A percentile compares a stretch with the other conserved stretches of the same genome.
These are phyloP conservation scores for Virgularia gustaviana DNA, from an alignment of 92 coral and sea anemone species.

Conservation along the genomic window DNA sequence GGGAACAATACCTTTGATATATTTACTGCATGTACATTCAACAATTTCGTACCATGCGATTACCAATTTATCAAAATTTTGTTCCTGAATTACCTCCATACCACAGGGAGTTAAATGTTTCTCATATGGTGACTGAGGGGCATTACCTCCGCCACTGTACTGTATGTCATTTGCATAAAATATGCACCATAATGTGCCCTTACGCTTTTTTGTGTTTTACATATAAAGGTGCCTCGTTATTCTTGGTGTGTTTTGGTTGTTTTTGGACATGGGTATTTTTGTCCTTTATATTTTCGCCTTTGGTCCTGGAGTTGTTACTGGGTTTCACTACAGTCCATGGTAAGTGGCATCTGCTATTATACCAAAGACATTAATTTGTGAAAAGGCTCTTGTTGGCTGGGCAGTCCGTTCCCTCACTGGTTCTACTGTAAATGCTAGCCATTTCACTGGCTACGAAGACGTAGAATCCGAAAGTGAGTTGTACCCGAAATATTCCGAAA, in stretches of 20 bases:
- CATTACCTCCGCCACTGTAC: too few species aligned
- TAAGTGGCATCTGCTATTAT: slow-evolving; percentile 30
- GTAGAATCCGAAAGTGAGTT: neutral
- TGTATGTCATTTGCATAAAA: too few species aligned
- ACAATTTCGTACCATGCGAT: too few species aligned
- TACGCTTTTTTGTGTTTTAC: neutral
- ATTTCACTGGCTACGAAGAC: neutral
- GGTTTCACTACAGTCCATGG: slow-evolving; percentile 58
- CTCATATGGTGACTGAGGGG: too few species aligned
- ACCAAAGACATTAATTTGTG: neutral
- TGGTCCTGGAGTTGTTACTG: slow-evolving; percentile 78
- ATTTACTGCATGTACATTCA: too few species aligned
- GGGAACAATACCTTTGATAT: too few species aligned
- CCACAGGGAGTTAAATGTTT: too few species aligned
- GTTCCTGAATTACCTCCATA: too few species aligned
- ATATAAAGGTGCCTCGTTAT: slow-evolving; percentile 79
- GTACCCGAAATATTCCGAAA: too few species aligned
- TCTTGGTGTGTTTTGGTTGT: slow-evolving; percentile 60
- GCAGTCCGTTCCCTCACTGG: neutral
- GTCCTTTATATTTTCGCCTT: slow-evolving; percentile 63
- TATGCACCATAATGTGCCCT: neutral
- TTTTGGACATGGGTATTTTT: slow-evolving; percentile 57
- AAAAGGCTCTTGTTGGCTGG: neutral
- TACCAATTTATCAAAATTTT: too few species aligned
- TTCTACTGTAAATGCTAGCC: neutral